Conservation (phyloP, 2,888 invertebrate genomes). For the Thymelicus sylvestris region DNA sequence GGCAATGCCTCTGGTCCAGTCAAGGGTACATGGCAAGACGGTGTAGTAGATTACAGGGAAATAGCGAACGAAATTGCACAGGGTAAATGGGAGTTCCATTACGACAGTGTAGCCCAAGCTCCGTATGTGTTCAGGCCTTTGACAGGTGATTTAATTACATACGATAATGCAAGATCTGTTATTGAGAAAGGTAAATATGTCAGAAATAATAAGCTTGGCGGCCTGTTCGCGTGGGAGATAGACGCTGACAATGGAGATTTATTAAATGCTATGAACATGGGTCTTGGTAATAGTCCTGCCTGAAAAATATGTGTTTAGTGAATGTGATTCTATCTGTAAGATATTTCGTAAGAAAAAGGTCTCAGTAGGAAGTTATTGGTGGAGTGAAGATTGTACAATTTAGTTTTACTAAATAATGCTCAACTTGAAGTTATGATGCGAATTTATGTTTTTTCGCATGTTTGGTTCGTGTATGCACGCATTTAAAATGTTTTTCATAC, state of each 20-base stretch:
- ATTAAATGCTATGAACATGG: conserved; percentile 78
- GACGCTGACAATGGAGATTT: conserved; percentile 80
- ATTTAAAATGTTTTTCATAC: background rate
- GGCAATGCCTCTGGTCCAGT: conserved; percentile 75
- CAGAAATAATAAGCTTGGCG: conserved; percentile 76
- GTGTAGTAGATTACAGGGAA: conserved; percentile 78
- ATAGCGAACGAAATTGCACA: conserved; percentile 73
- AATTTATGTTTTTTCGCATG: background rate
- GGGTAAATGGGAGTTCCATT: conserved; percentile 77
- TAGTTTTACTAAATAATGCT: conserved; percentile 32
- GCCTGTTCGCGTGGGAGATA: conserved; percentile 79
- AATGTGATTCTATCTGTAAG: conserved; percentile 52
- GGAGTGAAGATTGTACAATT: conserved; percentile 22
- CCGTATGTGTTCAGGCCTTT: conserved; percentile 75
- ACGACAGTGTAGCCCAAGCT: conserved; percentile 75
- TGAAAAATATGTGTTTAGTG: conserved; percentile 40
- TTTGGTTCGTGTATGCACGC: background rate
- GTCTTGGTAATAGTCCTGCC: conserved; percentile 68
- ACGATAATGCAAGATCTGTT: conserved; percentile 75
- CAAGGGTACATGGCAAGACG: conserved; percentile 80
- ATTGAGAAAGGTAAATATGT: conserved; percentile 80
- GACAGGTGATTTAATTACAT: conserved; percentile 76
- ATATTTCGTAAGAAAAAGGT: conserved; percentile 51
- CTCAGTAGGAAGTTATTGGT: conserved; percentile 52
- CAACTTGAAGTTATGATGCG: conserved; percentile 6